A percentile compares a stretch with the other conserved stretches of the same genome.
Conservation (phyloP, 1,140 invertebrate genomes). For the Harpegnathos saltator region DNA sequence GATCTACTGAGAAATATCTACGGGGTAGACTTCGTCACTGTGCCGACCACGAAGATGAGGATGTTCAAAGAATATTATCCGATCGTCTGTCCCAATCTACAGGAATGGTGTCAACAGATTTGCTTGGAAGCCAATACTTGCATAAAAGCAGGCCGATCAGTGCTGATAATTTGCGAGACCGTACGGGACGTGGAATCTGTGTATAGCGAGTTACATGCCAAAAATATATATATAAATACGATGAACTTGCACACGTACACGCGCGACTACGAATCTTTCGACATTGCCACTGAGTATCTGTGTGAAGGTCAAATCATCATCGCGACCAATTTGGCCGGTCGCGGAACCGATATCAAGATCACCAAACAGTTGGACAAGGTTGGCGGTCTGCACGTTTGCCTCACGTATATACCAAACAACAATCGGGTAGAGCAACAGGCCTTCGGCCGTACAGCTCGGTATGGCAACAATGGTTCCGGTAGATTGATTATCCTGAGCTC, state of each 20-base stretch:
- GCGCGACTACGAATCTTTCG: constrained; percentile 13
- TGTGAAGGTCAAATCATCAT: too few species aligned
- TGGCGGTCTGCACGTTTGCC: constrained; percentile 82
- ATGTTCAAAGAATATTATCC: constrained; percentile 66
- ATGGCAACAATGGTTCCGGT: too few species aligned
- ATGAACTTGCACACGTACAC: constrained; percentile 13
- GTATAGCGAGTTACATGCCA: too few species aligned
- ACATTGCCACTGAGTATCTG: too few species aligned
- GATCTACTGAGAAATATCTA: constrained; percentile 74
- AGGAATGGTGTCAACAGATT: constrained; percentile 57
- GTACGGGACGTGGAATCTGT: too few species aligned
- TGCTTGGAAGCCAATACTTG: neutral
- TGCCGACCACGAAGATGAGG: constrained; percentile 73
- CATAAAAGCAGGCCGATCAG: too few species aligned
- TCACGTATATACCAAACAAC: constrained; percentile 80
- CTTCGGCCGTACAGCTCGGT: constrained; percentile 80
- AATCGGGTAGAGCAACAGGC: constrained; percentile 81
- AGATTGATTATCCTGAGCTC: too few species aligned
- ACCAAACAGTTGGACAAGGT: constrained; percentile 66
- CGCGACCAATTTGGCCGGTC: constrained; percentile 83
- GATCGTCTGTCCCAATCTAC: constrained; percentile 55
- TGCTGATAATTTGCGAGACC: too few species aligned
- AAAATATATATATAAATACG: constrained; percentile 75
- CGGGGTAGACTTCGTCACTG: constrained; percentile 74
- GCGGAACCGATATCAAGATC: constrained; percentile 82